Base-by-base conservation (phyloP, 2,888 invertebrate species). In the Eristalis arbustorum region DNA sequence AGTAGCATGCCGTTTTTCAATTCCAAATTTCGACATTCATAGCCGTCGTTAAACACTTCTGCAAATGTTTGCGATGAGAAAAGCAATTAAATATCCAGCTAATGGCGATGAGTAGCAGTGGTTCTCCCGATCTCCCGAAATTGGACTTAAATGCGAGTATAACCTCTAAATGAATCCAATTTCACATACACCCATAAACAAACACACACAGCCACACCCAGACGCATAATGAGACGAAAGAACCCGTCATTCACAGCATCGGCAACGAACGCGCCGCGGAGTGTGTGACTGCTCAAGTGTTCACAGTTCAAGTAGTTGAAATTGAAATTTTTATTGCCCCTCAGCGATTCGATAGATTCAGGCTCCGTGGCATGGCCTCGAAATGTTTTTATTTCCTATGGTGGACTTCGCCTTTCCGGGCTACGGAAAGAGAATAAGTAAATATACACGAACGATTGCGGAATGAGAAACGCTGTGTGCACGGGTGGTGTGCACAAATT, bases 311-410 rank as follows among this genome's bases (percentile, higher is more conserved):
- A 62, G 61, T 31, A 62, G 28, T 28, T 31, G 61, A 62, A 62
- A 62, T 62, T 62, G 61, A 28, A 62, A n/a, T 62, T 62, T 28
- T 62, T 62, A 62, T 62, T 62, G 61, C 28, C 31, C 28, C 61
- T 31, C 25, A 62, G 31, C 28, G 61, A 28, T 62, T 62, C 61
- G 61, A 49, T 49, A 49, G 49, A n/a, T 49, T 49, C n/a, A 49
- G 49, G 61, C 28, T 62, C 18, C 28, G 18, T 18, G n/a, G n/a
- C 6, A 62, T 62, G 31, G 31, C 31, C 61, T 31, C 31, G 25
- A 25, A 62, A 62, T 31, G 14, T 25, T 62, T 62, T 62, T 31
- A 31, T 28, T 62, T 62, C 23, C 14, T 3, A 14, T 3, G 31
- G 14, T 28, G 28, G 28, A 28, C 31, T 28, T 28, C n/a, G n/a